Base-by-base conservation (phyloP, 2,888 invertebrate genomes). In the Lathronympha strigana region DNA sequence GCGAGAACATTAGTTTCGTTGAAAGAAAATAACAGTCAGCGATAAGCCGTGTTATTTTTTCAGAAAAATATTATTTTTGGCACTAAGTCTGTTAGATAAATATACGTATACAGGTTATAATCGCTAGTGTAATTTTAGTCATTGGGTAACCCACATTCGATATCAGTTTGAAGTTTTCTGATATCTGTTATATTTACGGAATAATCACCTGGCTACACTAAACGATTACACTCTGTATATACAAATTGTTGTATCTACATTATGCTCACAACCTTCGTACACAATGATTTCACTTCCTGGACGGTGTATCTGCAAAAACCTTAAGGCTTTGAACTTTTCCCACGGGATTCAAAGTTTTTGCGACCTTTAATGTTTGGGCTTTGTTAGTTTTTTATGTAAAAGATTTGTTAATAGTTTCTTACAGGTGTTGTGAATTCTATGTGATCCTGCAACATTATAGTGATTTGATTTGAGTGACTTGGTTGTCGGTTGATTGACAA, bases 271-370 rank as follows among this genome's bases (percentile, higher is more conserved):
- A 36, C 33, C 33, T 58, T 58, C 47, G 33, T 33, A n/a, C 19
- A 17, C 17, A 58, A 47, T 11, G n/a, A 58, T 58, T 13, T 58
- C 33, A 58, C 58, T 58, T 58, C 58, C 58, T 47, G 58, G 58
- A 15, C n/a, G n/a, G n/a, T n/a, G 31, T 13, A 13, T 25, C 61
- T 11, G 54, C n/a, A 62, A 62, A 62, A 62, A 61, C 53, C 9
- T 51, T 21, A 4, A 58, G 11, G 40, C 60, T 23, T 38, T 15
- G 36, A 33, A 36, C 13, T 62, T 57, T 61, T 63, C 63, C 55
- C 63, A 63, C 36, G 63, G 63, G 63, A 63, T 55, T 13, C 15
- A 31, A 47, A 17, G 6, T 62, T 54, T 61, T 62, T 63, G 49
- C 63, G 47, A 55, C 55, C 63, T 62, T 61, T 33, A n/a, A 53